phyloP scores from a whole-genome alignment of 2,797 vertebrate genomes.

The Betta splendens region DNA sequence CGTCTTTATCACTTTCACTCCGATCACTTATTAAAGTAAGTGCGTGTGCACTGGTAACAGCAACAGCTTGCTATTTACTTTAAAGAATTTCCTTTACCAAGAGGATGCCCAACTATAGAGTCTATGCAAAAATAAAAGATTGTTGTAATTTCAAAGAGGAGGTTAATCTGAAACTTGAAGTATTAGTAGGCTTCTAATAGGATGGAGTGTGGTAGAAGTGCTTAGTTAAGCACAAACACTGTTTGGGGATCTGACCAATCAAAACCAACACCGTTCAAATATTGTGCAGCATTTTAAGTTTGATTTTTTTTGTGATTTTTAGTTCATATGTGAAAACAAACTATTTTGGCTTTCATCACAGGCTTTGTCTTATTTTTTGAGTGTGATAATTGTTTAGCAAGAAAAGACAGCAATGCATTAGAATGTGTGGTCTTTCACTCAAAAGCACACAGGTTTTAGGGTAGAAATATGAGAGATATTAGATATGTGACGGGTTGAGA shows the following conservation, averaged over 20 bases:
- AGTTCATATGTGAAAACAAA: slow-evolving; percentile 4
- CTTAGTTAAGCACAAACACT: slow-evolving; percentile 13
- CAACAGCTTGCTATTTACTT: slow-evolving; percentile 24
- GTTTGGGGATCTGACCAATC: slow-evolving; percentile 9
- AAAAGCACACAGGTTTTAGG: slow-evolving; percentile 57
- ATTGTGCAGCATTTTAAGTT: neutral
- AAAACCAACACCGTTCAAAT: slow-evolving; percentile 13
- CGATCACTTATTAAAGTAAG: slow-evolving; percentile 17
- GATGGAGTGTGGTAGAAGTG: slow-evolving; percentile 11
- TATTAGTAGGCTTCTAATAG: slow-evolving; percentile 13
- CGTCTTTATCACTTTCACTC: slow-evolving; percentile 16
- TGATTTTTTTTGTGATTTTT: slow-evolving; percentile 5
- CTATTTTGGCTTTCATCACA: slow-evolving; percentile 7
- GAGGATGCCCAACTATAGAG: slow-evolving; percentile 37
- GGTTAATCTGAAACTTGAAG: slow-evolving; percentile 13
- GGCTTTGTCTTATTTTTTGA: slow-evolving; percentile 4
- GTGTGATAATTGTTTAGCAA: slow-evolving; percentile 7
- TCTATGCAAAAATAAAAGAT: slow-evolving; percentile 69
- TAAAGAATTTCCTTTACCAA: slow-evolving; percentile 19
- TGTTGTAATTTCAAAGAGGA: slow-evolving; percentile 27
- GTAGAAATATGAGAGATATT: slow-evolving; percentile 5
- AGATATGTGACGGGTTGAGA: neutral
- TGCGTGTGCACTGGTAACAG: slow-evolving; percentile 3
- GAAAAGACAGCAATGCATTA: slow-evolving; percentile 4
- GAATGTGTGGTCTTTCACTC: slow-evolving; percentile 29